Evolutionary conservation across 2,888 invertebrate genomes (phyloP), one percentile per base, ranked within the genome.

Genomic region (Halictus ligatus): DNA sequence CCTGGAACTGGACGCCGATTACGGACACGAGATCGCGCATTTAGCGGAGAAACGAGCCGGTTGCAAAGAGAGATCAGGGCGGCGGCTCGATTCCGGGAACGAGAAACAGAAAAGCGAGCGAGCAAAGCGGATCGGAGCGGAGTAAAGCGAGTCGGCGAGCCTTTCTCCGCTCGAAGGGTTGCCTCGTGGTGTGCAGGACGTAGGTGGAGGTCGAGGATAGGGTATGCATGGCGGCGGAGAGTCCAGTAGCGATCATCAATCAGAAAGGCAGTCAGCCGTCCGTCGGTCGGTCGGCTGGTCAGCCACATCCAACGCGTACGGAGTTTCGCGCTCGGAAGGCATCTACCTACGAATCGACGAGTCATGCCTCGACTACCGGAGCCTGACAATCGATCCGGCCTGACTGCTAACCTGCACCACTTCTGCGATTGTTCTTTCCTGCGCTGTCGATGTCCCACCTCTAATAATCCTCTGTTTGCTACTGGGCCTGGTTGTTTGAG

Each of bases 181-280:
- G 88, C 76, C 80, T 79, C 83, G 81, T 81, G 87, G 81, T 73
- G 86, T 81, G 83, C 81, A 75, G 80, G 78, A 81, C 58, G 86
- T 79, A 77, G 86, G 86, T 81, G 88, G 86, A 87, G 89, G 85
- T 79, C 85, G 87, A 86, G 88, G 82, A 91, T 84, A 91, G 92
- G 92, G 90, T 89, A 91, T 91, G 91, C 92, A 92, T 92, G 92
- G 93, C 92, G 91, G 91, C 93, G 89, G 91, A 92, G 93, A 94
- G 94, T 94, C 94, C 94, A 91, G 94, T 94, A 93, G 95, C 93
- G 94, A 94, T 95, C 95, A 91, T 91, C 91, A 91, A 91, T 91
- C 91, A 91, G 91, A 89, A 91, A 90, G 91, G 91, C 91, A 91
- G 92, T 90, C 92, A 91, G 93, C 89, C 91, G 91, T 91, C 92